Conservation (phyloP, 2,113 vertebrate genomes). For the Atlantisia rogersi region DNA sequence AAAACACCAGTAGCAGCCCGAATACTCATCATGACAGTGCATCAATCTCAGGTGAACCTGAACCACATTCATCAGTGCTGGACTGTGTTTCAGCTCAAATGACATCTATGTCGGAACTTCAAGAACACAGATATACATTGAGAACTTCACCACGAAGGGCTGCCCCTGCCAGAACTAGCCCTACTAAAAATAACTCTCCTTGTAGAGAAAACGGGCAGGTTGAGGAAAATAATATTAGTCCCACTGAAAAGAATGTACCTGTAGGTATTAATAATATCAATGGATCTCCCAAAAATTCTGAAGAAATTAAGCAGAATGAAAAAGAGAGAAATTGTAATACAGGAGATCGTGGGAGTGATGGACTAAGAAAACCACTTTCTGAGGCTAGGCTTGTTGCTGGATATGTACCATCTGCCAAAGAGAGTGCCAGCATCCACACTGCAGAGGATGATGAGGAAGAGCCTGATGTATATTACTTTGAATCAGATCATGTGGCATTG, state of each 20-base stretch:
- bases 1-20: slow-evolving; percentile 73
- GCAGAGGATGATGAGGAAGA: slow-evolving; percentile 94
- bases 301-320: slow-evolving; percentile 71
- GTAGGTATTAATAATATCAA: slow-evolving; percentile 73
- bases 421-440: slow-evolving; percentile 80
- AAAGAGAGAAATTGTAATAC: slow-evolving; percentile 72
- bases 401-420: slow-evolving; percentile 82
- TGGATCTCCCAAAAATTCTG: slow-evolving; percentile 69
- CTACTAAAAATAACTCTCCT: slow-evolving; percentile 86
- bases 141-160: slow-evolving; percentile 93
- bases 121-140: slow-evolving; percentile 95
- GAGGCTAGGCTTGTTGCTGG: slow-evolving; percentile 73
- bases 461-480: slow-evolving; percentile 99
- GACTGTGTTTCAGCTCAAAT: slow-evolving; percentile 79
- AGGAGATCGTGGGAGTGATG: slow-evolving; percentile 69
- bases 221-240: slow-evolving; percentile 83
- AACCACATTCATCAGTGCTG: slow-evolving; percentile 75
- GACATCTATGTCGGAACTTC: slow-evolving; percentile 87
- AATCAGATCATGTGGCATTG: slow-evolving; percentile 99
- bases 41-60: slow-evolving; percentile 86
- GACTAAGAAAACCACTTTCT: slow-evolving; percentile 72
- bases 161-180: slow-evolving; percentile 80
- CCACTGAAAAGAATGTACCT: slow-evolving; percentile 71
- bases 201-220: slow-evolving; percentile 87
- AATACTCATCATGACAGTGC: slow-evolving; percentile 69